phyloP scores from a whole-genome alignment of 2,113 vertebrate genomes.

The Garra rufa region DNA sequence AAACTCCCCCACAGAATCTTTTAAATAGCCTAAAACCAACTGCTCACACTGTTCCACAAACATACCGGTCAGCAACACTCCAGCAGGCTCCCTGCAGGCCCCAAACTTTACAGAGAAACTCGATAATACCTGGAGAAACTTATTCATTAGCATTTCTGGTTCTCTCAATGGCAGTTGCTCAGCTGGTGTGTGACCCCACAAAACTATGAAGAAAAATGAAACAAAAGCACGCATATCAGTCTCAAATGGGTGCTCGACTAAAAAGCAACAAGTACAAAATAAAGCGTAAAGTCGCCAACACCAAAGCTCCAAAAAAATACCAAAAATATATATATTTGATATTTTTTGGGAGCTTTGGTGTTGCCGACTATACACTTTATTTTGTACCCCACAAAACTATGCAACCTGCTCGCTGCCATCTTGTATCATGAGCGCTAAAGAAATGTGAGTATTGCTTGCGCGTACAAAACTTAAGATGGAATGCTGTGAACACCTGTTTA shows the following conservation, averaged over 20 bases:
- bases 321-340: too few species aligned
- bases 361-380: too few species aligned
- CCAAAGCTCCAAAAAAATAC: too few species aligned
- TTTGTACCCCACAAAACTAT: not conserved
- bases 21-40: conserved; percentile 17
- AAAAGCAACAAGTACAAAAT: too few species aligned
- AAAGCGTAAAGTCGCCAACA: too few species aligned
- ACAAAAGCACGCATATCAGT: too few species aligned
- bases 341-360: too few species aligned
- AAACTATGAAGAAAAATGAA: too few species aligned
- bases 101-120: not conserved
- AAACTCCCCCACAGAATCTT: not conserved
- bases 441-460: not conserved
- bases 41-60: conserved; percentile 4
- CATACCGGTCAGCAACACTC: not conserved
- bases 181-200: not conserved
- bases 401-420: not conserved
- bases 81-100: conserved; percentile 1
- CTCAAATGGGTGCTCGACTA: too few species aligned
- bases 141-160: not conserved
- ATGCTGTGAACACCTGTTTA: too few species aligned
- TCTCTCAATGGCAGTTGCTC: not conserved
- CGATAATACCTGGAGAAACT: conserved; percentile 5
- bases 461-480: too few species aligned
- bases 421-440: not conserved